These are phyloP conservation scores for Anguilla megastoma DNA, from an alignment of 2,797 vertebrate species.

Conservation along the genomic window DNA sequence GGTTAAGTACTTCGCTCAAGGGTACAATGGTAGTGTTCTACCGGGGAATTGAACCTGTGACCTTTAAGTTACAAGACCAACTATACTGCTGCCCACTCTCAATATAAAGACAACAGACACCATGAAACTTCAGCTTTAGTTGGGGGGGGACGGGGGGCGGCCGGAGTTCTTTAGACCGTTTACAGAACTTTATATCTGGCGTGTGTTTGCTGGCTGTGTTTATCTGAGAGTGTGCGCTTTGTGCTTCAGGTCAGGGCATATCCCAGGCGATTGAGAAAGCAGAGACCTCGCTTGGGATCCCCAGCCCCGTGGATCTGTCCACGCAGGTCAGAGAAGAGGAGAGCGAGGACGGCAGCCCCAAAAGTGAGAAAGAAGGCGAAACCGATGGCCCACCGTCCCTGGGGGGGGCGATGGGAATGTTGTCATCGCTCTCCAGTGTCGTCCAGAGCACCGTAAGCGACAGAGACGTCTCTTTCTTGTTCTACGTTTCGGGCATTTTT, in stretches of 20 bases:
- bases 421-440: slow-evolving; percentile 86
- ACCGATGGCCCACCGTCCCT: slow-evolving; percentile 63
- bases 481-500: not conserved
- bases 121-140: not conserved
- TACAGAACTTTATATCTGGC: not conserved
- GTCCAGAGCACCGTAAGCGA: slow-evolving; percentile 91
- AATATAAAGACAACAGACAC: not conserved
- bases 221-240: not conserved
- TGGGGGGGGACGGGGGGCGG: not conserved
- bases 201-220: not conserved
- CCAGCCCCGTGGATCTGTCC: slow-evolving; percentile 84
- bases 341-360: slow-evolving; percentile 50
- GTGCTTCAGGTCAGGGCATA: slow-evolving; percentile 86
- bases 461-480: not conserved
- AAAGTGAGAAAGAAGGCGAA: slow-evolving; percentile 42
- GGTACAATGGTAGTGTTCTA: no score
- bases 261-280: slow-evolving; percentile 95
- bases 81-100: not conserved
- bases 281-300: slow-evolving; percentile 91
- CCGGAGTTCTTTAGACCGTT: not conserved
- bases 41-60: no score
- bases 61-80: no score
- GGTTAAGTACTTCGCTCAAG: no score
- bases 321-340: slow-evolving; percentile 67
- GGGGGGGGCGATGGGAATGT: slow-evolving; percentile 82